These are phyloP conservation scores for Panopea generosa DNA, from an alignment of 2,888 invertebrate genomes.

Conservation along the genomic window DNA sequence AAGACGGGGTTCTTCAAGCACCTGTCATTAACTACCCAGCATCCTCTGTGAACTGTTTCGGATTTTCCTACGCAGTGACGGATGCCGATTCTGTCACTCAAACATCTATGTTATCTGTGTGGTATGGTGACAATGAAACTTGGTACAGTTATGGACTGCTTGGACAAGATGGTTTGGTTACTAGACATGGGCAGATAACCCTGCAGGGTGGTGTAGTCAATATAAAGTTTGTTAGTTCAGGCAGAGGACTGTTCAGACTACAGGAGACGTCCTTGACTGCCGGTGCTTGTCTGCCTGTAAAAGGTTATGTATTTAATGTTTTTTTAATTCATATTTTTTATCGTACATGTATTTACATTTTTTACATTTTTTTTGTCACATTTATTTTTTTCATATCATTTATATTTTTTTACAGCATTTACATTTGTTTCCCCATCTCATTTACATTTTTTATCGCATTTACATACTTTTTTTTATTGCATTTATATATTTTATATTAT, in stretches of 20 bases:
- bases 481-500: too few species aligned
- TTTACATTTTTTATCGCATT: too few species aligned
- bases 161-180: neutral
- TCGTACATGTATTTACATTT: too few species aligned
- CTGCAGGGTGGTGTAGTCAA: neutral
- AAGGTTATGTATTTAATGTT: too few species aligned
- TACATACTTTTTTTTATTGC: too few species aligned
- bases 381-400: too few species aligned
- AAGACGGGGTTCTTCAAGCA: neutral
- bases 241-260: constrained; percentile 7
- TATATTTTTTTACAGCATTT: too few species aligned
- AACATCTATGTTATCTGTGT: neutral
- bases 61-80: neutral
- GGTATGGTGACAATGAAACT: neutral
- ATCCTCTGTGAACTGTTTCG: constrained; percentile 4
- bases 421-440: too few species aligned
- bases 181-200: constrained; percentile 1
- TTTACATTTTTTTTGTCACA: too few species aligned
- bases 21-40: neutral
- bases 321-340: too few species aligned
- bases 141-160: neutral
- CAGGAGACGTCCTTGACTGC: neutral
- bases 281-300: constrained; percentile 3
- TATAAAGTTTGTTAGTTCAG: constrained; percentile 8
- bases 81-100: neutral